Evolutionary conservation across 2,888 invertebrate genomes (phyloP), one percentile per base, ranked within the genome.

Genomic region (Hypselothyrea guttata): DNA sequence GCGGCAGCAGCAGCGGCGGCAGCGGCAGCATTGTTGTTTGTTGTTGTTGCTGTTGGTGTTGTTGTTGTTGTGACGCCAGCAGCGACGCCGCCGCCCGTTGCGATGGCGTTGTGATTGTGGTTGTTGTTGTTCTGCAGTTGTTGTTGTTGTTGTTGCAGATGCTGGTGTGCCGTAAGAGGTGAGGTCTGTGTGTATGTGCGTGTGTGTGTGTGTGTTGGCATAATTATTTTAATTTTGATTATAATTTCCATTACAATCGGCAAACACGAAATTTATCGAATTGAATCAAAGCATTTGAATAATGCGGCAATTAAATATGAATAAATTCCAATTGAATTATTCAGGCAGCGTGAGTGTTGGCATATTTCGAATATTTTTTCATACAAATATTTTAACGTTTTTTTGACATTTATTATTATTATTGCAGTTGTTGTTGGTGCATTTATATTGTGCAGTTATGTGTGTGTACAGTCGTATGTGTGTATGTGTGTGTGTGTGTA

Each of bases 51-150:
- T 61, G 75, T 62, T 61, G 72, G 49, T 75, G 75, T 66, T 64
- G 75, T 49, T 77, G 84, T 69, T 67, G 82, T 66, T 72, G 86
- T 70, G 45, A 73, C 62, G 64, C 68, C 69, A 67, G 59, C 66
- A 82, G 85, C 81, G 87, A 91, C 90, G 92, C 93, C 92, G 92
- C 86, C 87, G 69, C 87, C 87, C 81, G 88, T 84, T 82, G 79
- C 74, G 78, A 87, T 86, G 85, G 86, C 74, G 83, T 71, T 73
- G 72, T 87, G 88, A 69, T 68, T 70, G 75, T 61, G 71, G 76
- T 46, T 68, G 82, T 60, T 76, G 83, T 62, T 71, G 74, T 44
- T 57, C 66, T 75, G 75, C 54, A 74, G 73, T 31, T 75, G 75
- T 35, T 74, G 73, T 60, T 74, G 78, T 51, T 71, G 74, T 34